A percentile compares a stretch with the other conserved stretches of the same genome.
Evolutionary conservation across 1,140 invertebrate species (phyloP).

Genomic region (Magallana angulata): DNA sequence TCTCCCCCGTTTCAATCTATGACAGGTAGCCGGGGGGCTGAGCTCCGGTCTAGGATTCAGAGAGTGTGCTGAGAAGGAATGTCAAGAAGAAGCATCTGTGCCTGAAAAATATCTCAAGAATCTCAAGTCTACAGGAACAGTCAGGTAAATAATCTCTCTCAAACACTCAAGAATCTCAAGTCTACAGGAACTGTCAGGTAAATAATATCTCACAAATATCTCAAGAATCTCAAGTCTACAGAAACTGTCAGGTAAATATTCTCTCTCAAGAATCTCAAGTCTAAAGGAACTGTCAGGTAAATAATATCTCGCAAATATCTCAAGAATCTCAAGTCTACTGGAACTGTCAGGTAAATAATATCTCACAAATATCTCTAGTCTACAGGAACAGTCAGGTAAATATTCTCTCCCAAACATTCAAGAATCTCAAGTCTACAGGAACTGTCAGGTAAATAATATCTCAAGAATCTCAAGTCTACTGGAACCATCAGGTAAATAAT

Average conservation of each 20-base stretch:
- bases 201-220: slow-evolving; percentile 63
- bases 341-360: not conserved
- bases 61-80: slow-evolving; percentile 95
- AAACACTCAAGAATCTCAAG: not conserved
- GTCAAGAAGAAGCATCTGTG: slow-evolving; percentile 92
- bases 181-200: not conserved
- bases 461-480: not conserved
- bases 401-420: not conserved
- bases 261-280: slow-evolving; percentile 64
- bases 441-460: slow-evolving; percentile 73
- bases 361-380: slow-evolving; percentile 72
- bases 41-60: slow-evolving; percentile 91
- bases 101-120: slow-evolving; percentile 71
- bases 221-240: slow-evolving; percentile 73
- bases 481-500: not conserved
- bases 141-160: slow-evolving; percentile 71
- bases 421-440: slow-evolving; percentile 74
- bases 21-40: slow-evolving; percentile 87
- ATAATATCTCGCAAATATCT: not conserved
- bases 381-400: slow-evolving; percentile 77
- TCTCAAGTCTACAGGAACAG: slow-evolving; percentile 74
- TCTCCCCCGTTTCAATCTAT: not conserved
- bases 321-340: not conserved
- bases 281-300: slow-evolving; percentile 77
- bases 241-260: slow-evolving; percentile 76